Evolutionary conservation across 35 echinoderm and acorn worm species (phyloP).

Genomic region (Apostichopus californicus): DNA sequence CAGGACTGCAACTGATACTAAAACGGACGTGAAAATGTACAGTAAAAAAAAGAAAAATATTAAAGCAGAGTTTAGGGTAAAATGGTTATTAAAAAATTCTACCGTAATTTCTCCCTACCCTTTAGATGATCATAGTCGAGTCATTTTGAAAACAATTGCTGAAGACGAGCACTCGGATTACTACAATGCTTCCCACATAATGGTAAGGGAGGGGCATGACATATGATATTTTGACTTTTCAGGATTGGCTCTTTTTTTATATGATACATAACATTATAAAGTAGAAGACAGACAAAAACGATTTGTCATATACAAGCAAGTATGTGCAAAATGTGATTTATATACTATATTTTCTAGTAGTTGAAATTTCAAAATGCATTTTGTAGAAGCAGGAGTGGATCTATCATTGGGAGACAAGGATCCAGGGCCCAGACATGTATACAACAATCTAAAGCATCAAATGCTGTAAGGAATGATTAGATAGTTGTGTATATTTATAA

Average conservation of each 20-base stretch:
- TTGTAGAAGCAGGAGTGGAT: no score
- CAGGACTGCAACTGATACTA: no score
- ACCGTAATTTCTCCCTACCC: background rate
- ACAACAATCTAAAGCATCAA: background rate
- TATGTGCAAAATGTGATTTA: background rate
- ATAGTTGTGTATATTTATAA: background rate
- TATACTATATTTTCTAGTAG: background rate
- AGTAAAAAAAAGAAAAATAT: no score
- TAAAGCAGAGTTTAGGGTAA: no score
- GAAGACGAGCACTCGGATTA: constrained; percentile 71
- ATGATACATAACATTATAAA: background rate
- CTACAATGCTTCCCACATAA: constrained; percentile 73
- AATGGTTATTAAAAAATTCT: no score
- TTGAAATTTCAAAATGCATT: no score
- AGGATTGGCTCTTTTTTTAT: background rate
- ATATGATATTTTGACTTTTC: background rate
- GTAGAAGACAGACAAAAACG: background rate
- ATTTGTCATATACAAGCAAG: background rate
- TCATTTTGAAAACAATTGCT: constrained; percentile 39
- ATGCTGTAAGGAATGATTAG: background rate
- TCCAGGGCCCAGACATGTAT: no score
- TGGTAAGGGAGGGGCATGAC: constrained; percentile 42
- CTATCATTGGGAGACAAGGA: no score
- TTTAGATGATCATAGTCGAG: constrained; percentile 80
- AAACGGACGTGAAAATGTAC: no score